Base-by-base conservation (phyloP, 2,797 vertebrate genomes). In the Lates japonicus region DNA sequence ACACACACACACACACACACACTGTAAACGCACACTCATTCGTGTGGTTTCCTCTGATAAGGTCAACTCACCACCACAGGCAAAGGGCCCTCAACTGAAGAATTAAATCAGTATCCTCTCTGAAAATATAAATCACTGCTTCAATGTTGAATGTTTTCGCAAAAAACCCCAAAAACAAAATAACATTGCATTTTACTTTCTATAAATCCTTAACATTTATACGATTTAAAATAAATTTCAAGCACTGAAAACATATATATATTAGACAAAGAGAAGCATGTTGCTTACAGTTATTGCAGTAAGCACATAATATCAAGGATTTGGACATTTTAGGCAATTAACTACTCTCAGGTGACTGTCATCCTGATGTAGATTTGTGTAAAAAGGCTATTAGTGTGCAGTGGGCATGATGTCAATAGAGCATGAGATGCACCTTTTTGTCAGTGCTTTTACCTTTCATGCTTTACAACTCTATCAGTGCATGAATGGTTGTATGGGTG, bases 21-120 rank as follows among this genome's bases (percentile, higher is more conserved):
- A 39, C 39, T 29, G 2, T 29, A 29, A 29, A 29, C 25, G 2
- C 25, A 29, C 25, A 29, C 25, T 3, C 29, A 55, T 46, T 72
- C 0, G 16, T 63, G 63, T 57, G 20, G 35, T 57, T 77, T 80
- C 29, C 2, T 80, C 22, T 76, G 52, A 74, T 63, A 60, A 76
- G 74, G 68, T 84, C 79, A 83, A 58, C 51, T 78, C 64, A 44
- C 5, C 54, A 85, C 54, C 58, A 25, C 16, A 67, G n/a, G 48
- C 31, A 12, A 72, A 29, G 14, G 5, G 6, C 74, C n/a, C 31
- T 78, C 29, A 52, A 35, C 61, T 69, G 35, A 39, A 63, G 61
- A 76, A 67, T 70, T 33, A 73, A 74, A 69, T 59, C 44, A 16
- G 61, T 5, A 39, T 49, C 49, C 5, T 49, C 13, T 55, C 48